These are phyloP conservation scores for Steinernema khuongi DNA, from an alignment of 1,140 invertebrate genomes.

Conservation along the genomic window DNA sequence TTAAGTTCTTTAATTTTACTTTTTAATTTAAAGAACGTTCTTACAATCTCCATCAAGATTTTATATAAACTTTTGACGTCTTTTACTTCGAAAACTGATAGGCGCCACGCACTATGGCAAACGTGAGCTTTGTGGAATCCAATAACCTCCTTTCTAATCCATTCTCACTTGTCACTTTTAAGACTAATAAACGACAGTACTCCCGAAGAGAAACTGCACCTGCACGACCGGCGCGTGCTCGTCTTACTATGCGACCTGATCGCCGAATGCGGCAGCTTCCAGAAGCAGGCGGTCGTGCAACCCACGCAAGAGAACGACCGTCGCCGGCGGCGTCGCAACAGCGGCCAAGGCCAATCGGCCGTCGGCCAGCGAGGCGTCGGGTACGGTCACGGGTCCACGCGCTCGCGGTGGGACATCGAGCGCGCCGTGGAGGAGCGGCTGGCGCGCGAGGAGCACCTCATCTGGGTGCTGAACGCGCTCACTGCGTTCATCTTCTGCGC, in stretches of 20 bases:
- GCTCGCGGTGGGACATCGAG: constrained; percentile 90
- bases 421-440: constrained; percentile 66
- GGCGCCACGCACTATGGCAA: background rate
- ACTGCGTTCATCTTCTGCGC: constrained; percentile 49
- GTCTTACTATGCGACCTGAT: constrained; percentile 22
- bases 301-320: constrained; percentile 26
- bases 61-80: background rate
- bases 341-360: background rate
- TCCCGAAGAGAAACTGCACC: constrained; percentile 37
- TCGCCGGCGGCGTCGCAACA: background rate
- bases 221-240: constrained; percentile 20
- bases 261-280: constrained; percentile 14
- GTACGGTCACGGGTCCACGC: constrained; percentile 87
- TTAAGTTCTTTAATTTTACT: too few species aligned
- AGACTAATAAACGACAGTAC: constrained; percentile 35
- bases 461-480: constrained; percentile 52
- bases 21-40: background rate
- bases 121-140: background rate
- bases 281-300: constrained; percentile 24
- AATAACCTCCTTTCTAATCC: background rate
- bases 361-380: constrained; percentile 71
- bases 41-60: background rate
- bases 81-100: constrained; percentile 9
- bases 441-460: constrained; percentile 49
- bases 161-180: constrained; percentile 20